Base-by-base conservation (phyloP, 1,140 invertebrate species). In the Calliphora vicina region DNA sequence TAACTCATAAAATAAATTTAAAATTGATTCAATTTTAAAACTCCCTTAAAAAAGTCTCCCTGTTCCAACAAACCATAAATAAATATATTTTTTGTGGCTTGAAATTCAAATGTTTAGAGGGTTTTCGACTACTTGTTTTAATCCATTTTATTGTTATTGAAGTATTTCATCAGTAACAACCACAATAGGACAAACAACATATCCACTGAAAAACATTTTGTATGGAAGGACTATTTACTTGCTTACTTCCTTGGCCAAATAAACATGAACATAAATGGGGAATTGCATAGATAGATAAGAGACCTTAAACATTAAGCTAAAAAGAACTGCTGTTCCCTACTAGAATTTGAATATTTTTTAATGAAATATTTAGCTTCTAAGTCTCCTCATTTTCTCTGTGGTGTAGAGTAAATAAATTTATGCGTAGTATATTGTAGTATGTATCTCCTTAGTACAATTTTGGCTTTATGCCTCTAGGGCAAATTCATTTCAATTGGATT, bases 71-170 rank as follows among this genome's bases (percentile, higher is more conserved):
- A 23, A 67, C 61, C 6, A n/a, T n/a, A 67, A 67, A 67, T 17
- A 50, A 50, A 50, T 50, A 50, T 17, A 12, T 50, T 50, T 50
- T 50, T 50, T 50, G 35, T 35, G 45, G 45, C 17, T n/a, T 57
- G 10, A 61, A 5, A 61, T 61, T 61, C n/a, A 67, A 67, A 67
- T 67, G n/a, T 25, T 67, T 67, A 67, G 61, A 67, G 61, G 61
- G 61, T 10, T 67, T 67, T 67, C 29, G 35, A 67, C 61, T 67
- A 17, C 50, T 15, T 15, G 5, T 57, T 57, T 57, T 67, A 23
- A 67, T 67, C 61, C 61, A 23, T 67, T 67, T 67, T 67, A 67
- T 67, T 67, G 61, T 67, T 67, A 67, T 67, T 67, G 61, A 67
- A 67, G 61, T 67, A 67, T 67, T 67, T 67, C 50, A 57, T 57